Conservation (phyloP, 2,888 invertebrate species). For the Cheilosia impressa region DNA sequence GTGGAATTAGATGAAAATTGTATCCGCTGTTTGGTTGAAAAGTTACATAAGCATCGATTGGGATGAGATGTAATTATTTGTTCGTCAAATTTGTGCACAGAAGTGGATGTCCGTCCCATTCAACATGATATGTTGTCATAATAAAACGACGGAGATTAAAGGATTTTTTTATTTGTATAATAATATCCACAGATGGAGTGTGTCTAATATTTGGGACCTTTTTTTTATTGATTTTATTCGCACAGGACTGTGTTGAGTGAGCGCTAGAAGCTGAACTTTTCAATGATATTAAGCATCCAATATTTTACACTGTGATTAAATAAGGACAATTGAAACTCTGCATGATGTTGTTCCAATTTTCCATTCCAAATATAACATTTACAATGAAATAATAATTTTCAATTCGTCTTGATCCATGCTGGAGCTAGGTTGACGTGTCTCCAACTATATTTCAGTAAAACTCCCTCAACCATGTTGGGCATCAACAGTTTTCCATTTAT, state of each 20-base stretch:
- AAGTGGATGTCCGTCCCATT: background rate
- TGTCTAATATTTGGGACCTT: too few species aligned
- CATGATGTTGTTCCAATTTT: too few species aligned
- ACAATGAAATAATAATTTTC: too few species aligned
- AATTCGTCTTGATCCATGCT: too few species aligned
- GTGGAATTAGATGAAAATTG: conserved; percentile 16
- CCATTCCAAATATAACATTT: too few species aligned
- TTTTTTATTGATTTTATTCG: background rate
- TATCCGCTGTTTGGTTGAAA: conserved; percentile 1
- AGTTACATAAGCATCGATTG: conserved; percentile 5
- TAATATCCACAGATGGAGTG: background rate
- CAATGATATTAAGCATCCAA: too few species aligned
- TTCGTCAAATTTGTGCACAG: background rate
- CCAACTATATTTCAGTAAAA: too few species aligned
- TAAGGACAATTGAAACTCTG: too few species aligned
- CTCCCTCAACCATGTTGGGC: background rate
- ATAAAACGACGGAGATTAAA: background rate
- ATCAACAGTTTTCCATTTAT: conserved; percentile 31
- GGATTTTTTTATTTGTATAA: background rate
- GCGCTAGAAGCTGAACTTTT: too few species aligned
- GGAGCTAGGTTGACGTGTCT: too few species aligned
- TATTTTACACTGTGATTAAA: too few species aligned
- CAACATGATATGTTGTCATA: background rate
- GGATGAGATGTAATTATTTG: conserved; percentile 9
- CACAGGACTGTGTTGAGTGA: too few species aligned